A percentile compares a stretch with the other conserved stretches of the same genome.
phyloP scores from a whole-genome alignment of 2,888 invertebrate species.

The Margaritifera margaritifera region DNA sequence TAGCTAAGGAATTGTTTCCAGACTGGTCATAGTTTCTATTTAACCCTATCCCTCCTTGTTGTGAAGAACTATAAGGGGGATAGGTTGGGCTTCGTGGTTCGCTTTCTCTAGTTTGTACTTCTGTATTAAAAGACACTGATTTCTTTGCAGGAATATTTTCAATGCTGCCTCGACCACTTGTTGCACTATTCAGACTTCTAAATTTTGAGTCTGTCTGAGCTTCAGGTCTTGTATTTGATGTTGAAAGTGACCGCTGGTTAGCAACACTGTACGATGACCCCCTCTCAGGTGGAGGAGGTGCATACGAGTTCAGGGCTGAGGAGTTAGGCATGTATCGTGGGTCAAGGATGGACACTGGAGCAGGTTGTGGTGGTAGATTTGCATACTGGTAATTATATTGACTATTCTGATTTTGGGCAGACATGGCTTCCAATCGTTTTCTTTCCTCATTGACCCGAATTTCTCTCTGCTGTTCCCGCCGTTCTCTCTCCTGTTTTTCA shows the following conservation, averaged over 20 bases:
- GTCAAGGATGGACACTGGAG: conserved; percentile 32
- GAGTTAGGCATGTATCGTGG: conserved; percentile 21
- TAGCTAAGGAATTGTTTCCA: conserved; percentile 13
- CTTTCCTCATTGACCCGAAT: conserved; percentile 56
- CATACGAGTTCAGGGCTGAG: conserved; percentile 6
- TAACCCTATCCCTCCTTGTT: conserved; percentile 15
- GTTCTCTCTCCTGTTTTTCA: conserved; percentile 47
- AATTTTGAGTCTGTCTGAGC: conserved; percentile 17
- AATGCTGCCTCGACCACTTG: conserved; percentile 33
- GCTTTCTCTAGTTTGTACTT: conserved; percentile 66
- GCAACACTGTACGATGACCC: conserved; percentile 83
- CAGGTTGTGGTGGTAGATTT: conserved; percentile 53
- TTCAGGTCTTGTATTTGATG: conserved; percentile 5
- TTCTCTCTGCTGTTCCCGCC: conserved; percentile 54
- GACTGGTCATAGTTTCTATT: conserved; percentile 10
- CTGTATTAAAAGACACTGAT: conserved; percentile 72
- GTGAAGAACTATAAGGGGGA: conserved; percentile 42
- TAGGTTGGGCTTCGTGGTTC: conserved; percentile 36
- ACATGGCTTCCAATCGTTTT: conserved; percentile 49
- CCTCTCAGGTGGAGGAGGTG: conserved; percentile 85
- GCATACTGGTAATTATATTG: conserved; percentile 51
- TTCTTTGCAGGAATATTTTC: conserved; percentile 68
- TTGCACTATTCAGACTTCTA: conserved; percentile 20
- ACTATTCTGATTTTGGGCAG: conserved; percentile 28
- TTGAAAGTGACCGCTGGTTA: conserved; percentile 16